Evolutionary conservation across 2,113 vertebrate genomes (phyloP), one percentile per base, ranked within the genome.

Genomic region (Eleginops maclovinus): DNA sequence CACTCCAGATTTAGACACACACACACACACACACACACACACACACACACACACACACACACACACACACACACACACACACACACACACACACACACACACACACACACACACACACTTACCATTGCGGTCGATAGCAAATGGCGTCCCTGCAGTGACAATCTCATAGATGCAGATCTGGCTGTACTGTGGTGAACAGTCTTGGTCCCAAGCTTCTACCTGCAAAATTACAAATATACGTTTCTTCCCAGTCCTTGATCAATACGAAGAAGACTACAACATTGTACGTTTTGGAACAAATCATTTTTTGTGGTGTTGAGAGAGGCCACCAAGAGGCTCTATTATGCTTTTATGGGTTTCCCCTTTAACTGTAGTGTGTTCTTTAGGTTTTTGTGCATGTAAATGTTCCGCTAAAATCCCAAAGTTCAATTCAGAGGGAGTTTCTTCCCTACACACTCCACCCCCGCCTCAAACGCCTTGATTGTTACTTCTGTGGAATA

Each of bases 121-220:
- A 99, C 98, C 98, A 1, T 99, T 99, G 88, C 97, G 97, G 89
- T 99, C 98, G 1, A 99, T 97, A 64, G 97, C 97, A 77, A 99
- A 99, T 58, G 98, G 98, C 6, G 97, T 96, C 11, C 96, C 96
- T 0, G 94, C 77, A 0, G 96, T 99, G 76, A 97, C 94, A 1
- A 99, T 98, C 86, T 98, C 97, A 2, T 98, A 99, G 92, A 97
- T 99, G 95, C 98, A 99, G 88, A 99, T 98, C 91, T 99, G 98
- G 92, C 97, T 99, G 79, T 96, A 99, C 84, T 99, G 98, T 0
- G 97, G 97, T 9, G 98, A 99, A 79, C 98, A 99, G 91, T 99
- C 98, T 61, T 97, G 96, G 0, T 99, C 98, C 64, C 95, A 90
- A 24, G 98, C 98, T 89, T 99, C 98, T 73, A 99, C 98, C 92